These are phyloP conservation scores for Thalassarche chlororhynchos DNA, from an alignment of 2,113 vertebrate species.

Conservation along the genomic window DNA sequence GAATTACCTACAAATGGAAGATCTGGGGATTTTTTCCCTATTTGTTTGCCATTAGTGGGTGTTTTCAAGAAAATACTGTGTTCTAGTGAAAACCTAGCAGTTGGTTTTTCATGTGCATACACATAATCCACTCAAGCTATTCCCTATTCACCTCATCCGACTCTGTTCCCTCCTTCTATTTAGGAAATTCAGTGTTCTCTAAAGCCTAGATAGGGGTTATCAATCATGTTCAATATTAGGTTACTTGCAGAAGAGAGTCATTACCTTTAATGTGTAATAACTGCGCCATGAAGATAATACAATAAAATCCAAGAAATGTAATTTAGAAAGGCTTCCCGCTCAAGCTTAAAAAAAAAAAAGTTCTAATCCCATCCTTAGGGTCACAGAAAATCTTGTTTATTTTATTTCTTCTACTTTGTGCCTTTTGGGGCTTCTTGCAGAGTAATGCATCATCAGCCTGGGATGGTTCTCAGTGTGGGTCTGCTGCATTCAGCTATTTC, in stretches of 20 bases:
- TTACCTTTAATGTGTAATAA: constrained; percentile 82
- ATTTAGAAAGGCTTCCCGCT: constrained; percentile 73
- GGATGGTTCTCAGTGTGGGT: background rate
- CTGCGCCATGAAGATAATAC: constrained; percentile 73
- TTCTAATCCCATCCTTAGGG: constrained; percentile 69
- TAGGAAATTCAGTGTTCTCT: constrained; percentile 56
- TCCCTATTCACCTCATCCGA: background rate
- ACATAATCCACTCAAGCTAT: constrained; percentile 18
- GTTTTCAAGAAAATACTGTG: background rate
- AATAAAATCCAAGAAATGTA: constrained; percentile 77
- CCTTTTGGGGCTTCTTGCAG: constrained; percentile 28
- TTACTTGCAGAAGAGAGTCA: constrained; percentile 75
- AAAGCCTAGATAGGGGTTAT: constrained; percentile 55
- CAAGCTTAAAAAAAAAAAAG: constrained; percentile 41
- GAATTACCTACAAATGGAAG: background rate
- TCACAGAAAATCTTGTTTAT: constrained; percentile 45
- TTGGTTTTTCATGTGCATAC: background rate
- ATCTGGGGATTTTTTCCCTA: background rate
- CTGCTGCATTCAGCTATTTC: background rate
- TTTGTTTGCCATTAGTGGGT: background rate
- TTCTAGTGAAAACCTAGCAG: background rate
- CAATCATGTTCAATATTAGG: constrained; percentile 72
- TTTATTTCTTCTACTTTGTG: constrained; percentile 54
- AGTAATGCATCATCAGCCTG: constrained; percentile 6
- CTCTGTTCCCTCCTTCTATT: background rate